Evolutionary conservation across 2,113 vertebrate genomes (phyloP).

Genomic region (Pelusios castaneus): DNA sequence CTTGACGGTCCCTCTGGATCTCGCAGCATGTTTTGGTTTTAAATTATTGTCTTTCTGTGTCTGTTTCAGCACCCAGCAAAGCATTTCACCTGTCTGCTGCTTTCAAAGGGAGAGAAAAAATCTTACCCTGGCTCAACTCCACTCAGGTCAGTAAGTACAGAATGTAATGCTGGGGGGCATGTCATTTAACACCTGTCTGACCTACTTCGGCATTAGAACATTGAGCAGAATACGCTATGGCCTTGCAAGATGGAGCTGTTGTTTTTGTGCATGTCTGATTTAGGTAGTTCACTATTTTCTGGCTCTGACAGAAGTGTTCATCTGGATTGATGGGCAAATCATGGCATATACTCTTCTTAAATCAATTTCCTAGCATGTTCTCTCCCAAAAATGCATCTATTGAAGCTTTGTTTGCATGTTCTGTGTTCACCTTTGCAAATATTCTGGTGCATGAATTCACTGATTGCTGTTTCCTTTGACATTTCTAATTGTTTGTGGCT

Average conservation of each 20-base stretch:
- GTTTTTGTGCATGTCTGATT: background rate
- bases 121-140: background rate
- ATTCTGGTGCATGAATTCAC: background rate
- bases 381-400: background rate
- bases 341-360: background rate
- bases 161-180: background rate
- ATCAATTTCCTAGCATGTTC: background rate
- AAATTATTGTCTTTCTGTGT: background rate
- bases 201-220: background rate
- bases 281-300: background rate
- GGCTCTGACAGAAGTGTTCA: background rate
- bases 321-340: background rate
- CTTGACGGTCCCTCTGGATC: background rate
- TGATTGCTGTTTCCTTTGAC: no score
- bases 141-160: background rate
- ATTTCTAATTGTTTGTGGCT: no score
- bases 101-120: background rate
- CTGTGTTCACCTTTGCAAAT: background rate
- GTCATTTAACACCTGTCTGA: background rate
- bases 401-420: no score
- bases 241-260: background rate
- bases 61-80: background rate
- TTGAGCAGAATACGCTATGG: background rate
- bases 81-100: background rate
- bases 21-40: background rate